Base-by-base conservation (phyloP, 2,113 vertebrate genomes). In the Rhinichthys klamathensis region DNA sequence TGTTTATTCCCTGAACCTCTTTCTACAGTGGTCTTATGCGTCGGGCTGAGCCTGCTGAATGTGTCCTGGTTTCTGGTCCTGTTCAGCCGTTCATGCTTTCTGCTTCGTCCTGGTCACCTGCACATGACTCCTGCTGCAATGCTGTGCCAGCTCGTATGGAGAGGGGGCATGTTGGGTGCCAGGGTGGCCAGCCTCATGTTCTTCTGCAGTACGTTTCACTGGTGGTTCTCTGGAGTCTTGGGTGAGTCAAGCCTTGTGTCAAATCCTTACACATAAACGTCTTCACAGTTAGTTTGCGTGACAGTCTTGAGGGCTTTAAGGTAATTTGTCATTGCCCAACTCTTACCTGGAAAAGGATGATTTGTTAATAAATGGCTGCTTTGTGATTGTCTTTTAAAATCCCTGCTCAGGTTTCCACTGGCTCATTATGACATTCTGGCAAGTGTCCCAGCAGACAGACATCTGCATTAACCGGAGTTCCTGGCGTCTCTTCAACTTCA, bases 391-490 rank as follows among this genome's bases (percentile, higher is more conserved):
- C 70, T 83, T 21, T 72, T 38, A n/a, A 72, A 54, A 35, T 32
- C 44, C 32, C 35, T 56, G 30, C 11, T 88, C 90, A 97, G 96
- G 96, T 82, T 91, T 92, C 80, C 96, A 98, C 92, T 97, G 97
- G 96, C 90, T 98, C 87, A 93, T 95, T 1, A 96, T 96, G 92
- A 95, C 96, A 18, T 97, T 97, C 93, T 98, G 96, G 97, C 92
- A 97, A 15, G 94, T 96, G 41, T 95, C 96, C 58, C 96, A 97
- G 93, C 96, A 97, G 90, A 96, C 95, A 0, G 95, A 97, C 88
- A 93, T 97, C 0, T 89, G 95, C 82, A 91, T 90, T 1, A 93
- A 93, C n/a, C 94, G 95, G 1, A 95, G 95, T 90, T 87, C n/a
- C 87, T 96, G 97, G 96, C 93, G 94, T 46, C 88, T 96, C 41